A percentile compares a stretch with the other conserved stretches of the same genome.
Conservation (phyloP, 1,140 invertebrate species). For the Asobara japonica region DNA sequence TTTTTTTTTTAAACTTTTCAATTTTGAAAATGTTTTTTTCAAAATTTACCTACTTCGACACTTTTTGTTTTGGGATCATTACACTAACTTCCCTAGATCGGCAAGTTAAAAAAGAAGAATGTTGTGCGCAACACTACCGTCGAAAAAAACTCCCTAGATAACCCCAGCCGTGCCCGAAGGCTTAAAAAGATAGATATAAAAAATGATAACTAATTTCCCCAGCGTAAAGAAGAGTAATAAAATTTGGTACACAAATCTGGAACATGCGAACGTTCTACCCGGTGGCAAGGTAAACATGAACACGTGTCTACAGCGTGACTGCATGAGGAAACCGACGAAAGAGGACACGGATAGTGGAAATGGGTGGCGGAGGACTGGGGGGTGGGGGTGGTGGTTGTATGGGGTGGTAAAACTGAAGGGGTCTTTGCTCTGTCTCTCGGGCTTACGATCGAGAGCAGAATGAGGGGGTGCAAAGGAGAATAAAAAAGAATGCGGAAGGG, state of each 20-base stretch:
- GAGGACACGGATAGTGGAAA: conserved; percentile 22
- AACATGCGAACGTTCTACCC: conserved; percentile 40
- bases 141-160: no score
- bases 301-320: conserved; percentile 61
- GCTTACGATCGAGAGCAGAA: background rate
- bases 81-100: no score
- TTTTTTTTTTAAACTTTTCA: no score
- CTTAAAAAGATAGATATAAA: background rate
- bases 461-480: conserved; percentile 7
- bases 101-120: no score
- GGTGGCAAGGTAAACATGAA: conserved; percentile 60
- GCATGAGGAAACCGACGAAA: background rate
- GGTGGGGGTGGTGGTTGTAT: background rate
- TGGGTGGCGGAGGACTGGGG: conserved; percentile 18
- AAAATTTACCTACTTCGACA: no score
- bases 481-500: conserved; percentile 34
- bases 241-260: background rate
- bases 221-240: background rate
- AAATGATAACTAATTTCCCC: background rate
- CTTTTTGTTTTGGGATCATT: no score
- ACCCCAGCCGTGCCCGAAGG: no score
- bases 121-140: no score
- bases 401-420: conserved; percentile 10
- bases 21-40: no score
- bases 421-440: conserved; percentile 10